Percentiles rank a stretch among this genome's conserved stretches.
Conservation (phyloP, 2,113 vertebrate species). For the Leptobrachium ailaonicum region DNA sequence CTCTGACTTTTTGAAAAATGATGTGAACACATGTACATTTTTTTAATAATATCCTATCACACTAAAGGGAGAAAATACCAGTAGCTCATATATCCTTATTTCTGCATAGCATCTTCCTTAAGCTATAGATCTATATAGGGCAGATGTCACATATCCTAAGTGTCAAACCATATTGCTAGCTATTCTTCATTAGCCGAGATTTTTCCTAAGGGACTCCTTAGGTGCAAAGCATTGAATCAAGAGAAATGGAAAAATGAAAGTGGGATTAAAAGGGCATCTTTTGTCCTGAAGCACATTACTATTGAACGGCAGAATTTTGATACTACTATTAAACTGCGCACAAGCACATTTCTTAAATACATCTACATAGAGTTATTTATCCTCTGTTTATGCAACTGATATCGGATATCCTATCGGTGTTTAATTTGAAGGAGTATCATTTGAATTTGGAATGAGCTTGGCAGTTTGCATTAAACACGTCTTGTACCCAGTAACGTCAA, state of each 20-base stretch:
- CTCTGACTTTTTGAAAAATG: not conserved
- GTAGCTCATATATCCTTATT: not conserved
- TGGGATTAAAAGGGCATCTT: slow-evolving; percentile 45
- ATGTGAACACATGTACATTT: slow-evolving; percentile 11
- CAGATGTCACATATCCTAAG: slow-evolving; percentile 43
- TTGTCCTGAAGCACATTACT: slow-evolving; percentile 43
- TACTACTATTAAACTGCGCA: slow-evolving; percentile 10
- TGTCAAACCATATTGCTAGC: slow-evolving; percentile 48
- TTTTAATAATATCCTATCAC: slow-evolving; percentile 17
- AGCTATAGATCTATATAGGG: slow-evolving; percentile 37
- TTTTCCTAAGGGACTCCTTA: slow-evolving; percentile 46
- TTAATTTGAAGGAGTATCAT: no score
- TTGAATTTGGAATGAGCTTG: no score
- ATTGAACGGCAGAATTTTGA: slow-evolving; percentile 8
- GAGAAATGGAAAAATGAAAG: slow-evolving; percentile 50
- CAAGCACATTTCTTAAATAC: not conserved
- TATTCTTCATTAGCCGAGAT: slow-evolving; percentile 42
- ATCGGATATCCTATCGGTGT: no score
- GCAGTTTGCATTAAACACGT: no score
- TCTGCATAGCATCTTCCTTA: slow-evolving; percentile 13
- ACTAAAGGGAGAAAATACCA: not conserved
- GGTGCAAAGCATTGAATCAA: slow-evolving; percentile 37
- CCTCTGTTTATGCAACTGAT: not conserved
- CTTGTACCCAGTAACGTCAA: no score
- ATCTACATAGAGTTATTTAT: not conserved